phyloP scores from a whole-genome alignment of 1,140 invertebrate genomes.

The Nomia melanderi region DNA sequence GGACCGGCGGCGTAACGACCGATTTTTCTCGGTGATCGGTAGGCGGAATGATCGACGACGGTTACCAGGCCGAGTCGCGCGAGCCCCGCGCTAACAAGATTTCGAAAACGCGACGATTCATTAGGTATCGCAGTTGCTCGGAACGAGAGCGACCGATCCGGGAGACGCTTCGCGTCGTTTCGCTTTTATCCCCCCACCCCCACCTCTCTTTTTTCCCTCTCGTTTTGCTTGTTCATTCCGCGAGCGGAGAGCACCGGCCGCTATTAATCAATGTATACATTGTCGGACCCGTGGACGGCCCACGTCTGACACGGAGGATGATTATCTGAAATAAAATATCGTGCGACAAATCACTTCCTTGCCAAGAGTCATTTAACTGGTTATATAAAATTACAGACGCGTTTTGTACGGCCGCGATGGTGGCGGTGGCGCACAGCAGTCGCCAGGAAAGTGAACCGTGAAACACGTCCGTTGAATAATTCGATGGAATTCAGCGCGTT shows the following conservation, averaged over 20 bases:
- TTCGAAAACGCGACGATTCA: conserved; percentile 35
- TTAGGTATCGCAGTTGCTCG: conserved; percentile 20
- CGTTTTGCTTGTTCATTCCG: too few relatives aligned
- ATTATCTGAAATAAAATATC: conserved; percentile 66
- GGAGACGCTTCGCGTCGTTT: conserved; percentile 14
- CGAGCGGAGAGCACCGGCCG: conserved; percentile 31
- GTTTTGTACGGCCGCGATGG: conserved; percentile 8
- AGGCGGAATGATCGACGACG: conserved; percentile 7
- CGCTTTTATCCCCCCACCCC: too few relatives aligned
- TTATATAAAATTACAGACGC: conserved; percentile 52
- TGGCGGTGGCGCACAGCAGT: neutral
- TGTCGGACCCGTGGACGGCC: conserved; percentile 56
- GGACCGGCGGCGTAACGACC: neutral
- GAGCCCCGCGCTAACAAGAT: conserved; percentile 20
- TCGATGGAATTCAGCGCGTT: conserved; percentile 4
- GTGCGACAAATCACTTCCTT: conserved; percentile 64
- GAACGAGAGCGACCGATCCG: conserved; percentile 6
- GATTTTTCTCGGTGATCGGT: neutral
- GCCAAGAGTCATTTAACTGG: conserved; percentile 61
- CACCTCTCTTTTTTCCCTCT: too few relatives aligned
- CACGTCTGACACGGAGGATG: conserved; percentile 61
- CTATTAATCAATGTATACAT: conserved; percentile 63
- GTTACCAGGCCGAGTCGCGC: neutral
- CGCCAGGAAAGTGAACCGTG: conserved; percentile 34
- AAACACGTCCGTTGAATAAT: conserved; percentile 28